Evolutionary conservation across 2,113 vertebrate species (phyloP), one percentile per base, ranked within the genome.

Genomic region (Ranitomeya variabilis): DNA sequence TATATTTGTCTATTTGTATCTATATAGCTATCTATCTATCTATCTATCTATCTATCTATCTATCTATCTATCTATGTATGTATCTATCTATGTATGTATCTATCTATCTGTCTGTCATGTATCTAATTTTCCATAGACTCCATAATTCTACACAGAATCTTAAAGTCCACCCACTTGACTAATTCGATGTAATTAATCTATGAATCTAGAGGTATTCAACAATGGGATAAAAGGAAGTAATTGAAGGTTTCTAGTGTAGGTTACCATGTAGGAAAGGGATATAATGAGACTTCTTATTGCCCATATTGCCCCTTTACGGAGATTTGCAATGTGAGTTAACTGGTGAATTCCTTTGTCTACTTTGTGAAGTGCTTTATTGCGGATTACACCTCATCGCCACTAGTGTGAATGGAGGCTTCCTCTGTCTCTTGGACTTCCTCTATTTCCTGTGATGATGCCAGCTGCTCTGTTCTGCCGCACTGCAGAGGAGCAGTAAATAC

Each of bases 401-500:
- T 59, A 77, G 71, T 89, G 21, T 89, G 45, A 88, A 83, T 45
- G 60, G 76, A 55, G 51, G 81, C 57, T 89, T 89, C 80, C 80
- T 83, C 37, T 77, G 92, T 93, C 91, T 92, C 90, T 73, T 92
- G 90, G 89, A 90, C 92, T 96, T 96, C 95, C 94, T 94, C 94
- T 94, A 92, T 91, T 92, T 90, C 92, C 91, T 82, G 67, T 90
- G 87, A 90, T 91, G 37, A 92, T 93, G 90, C 90, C 91, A 86
- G 93, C 90, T 88, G 87, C 66, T 76, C 90, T 87, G 88, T 91
- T 92, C 94, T 96, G 97, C 95, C 97, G 98, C 98, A 98, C 95
- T 99, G 97, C 98, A 97, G 97, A 95, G 92, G 96, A 95, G 97
- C 95, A 95, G 96, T 99, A 99, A 99, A 99, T 98, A 98, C 96